phyloP scores from a whole-genome alignment of 2,888 invertebrate genomes.

The Stenurella melanura region DNA sequence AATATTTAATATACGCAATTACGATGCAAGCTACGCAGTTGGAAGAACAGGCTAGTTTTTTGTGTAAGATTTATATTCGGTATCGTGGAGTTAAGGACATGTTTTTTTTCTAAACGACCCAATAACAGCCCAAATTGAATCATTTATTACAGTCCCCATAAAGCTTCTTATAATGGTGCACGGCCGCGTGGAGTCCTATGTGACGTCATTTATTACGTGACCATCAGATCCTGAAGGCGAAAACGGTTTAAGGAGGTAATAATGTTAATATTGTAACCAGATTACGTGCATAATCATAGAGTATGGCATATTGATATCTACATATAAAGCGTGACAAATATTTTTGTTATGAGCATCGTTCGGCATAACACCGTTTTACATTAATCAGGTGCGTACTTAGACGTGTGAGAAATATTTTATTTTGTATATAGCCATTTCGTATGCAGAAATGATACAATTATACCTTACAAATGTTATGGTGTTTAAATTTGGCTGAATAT shows the following conservation, averaged over 20 bases:
- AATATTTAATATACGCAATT: background rate
- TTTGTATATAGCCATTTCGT: no score
- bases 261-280: background rate
- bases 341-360: no score
- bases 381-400: no score
- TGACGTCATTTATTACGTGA: conserved; percentile 11
- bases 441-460: no score
- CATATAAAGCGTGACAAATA: no score
- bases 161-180: background rate
- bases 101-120: background rate
- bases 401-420: no score
- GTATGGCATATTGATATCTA: no score
- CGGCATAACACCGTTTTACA: no score
- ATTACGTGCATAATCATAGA: no score
- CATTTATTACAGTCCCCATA: background rate
- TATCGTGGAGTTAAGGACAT: background rate
- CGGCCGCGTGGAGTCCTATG: background rate
- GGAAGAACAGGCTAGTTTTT: background rate
- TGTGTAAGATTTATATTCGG: background rate
- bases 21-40: background rate
- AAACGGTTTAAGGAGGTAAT: conserved; percentile 1
- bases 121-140: background rate
- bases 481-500: no score
- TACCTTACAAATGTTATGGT: no score
- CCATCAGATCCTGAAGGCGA: conserved; percentile 8